Percentiles rank a stretch among this genome's conserved stretches.
These are phyloP conservation scores for Forbesichthys papilliferus DNA, from an alignment of 2,113 vertebrate genomes.

Conservation along the genomic window DNA sequence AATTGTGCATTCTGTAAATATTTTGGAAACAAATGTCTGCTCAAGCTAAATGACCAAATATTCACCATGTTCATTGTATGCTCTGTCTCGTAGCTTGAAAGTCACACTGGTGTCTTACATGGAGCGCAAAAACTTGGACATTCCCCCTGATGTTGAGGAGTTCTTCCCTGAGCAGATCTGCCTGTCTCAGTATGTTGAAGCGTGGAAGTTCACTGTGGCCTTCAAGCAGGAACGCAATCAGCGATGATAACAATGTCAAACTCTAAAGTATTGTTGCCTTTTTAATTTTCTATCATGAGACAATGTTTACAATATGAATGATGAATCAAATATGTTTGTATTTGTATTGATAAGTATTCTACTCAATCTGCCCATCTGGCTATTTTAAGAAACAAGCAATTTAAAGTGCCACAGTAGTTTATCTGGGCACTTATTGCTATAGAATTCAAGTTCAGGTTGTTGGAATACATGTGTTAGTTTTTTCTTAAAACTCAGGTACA, in stretches of 20 bases:
- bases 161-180: conserved; percentile 80
- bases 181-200: conserved; percentile 74
- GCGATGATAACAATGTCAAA: conserved; percentile 37
- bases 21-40: too few relatives aligned
- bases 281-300: neutral
- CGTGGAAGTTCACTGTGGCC: conserved; percentile 81
- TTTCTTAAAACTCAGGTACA: conserved; percentile 48
- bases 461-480: conserved; percentile 25
- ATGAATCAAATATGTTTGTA: neutral
- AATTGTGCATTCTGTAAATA: too few relatives aligned
- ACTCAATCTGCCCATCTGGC: conserved; percentile 1
- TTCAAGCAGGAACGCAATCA: conserved; percentile 75
- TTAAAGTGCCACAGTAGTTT: neutral
- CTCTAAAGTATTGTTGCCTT: conserved; percentile 2
- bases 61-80: neutral
- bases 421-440: neutral
- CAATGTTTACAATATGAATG: conserved; percentile 45
- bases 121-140: conserved; percentile 77
- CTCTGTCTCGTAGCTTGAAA: conserved; percentile 79
- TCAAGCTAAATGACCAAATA: too few relatives aligned
- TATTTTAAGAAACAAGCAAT: neutral
- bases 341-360: conserved; percentile 7
- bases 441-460: neutral
- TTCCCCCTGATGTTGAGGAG: conserved; percentile 71
- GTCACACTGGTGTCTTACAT: conserved; percentile 78